Conservation (phyloP, 2,888 invertebrate genomes). For the Oscheius sp. region DNA sequence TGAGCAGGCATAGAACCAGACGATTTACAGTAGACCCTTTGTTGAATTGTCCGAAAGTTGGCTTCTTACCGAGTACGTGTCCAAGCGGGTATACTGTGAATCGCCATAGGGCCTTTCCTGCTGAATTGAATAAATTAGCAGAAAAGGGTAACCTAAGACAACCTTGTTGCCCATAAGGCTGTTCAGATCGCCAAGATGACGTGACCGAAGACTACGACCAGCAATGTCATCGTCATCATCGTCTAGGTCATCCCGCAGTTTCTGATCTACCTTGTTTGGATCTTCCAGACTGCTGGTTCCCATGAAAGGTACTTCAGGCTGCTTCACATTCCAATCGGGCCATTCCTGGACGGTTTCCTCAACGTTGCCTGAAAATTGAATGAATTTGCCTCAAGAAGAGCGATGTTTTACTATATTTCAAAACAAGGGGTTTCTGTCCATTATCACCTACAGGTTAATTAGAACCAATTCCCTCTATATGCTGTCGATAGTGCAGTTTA, state of each 20-base stretch:
- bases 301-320: too few relatives aligned
- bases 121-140: too few relatives aligned
- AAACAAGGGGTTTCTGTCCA: too few relatives aligned
- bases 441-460: not conserved
- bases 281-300: not conserved
- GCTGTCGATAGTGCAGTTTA: conserved; percentile 1
- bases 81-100: too few relatives aligned
- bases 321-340: not conserved
- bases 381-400: not conserved
- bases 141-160: too few relatives aligned
- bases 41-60: too few relatives aligned
- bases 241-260: not conserved
- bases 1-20: conserved; percentile 1
- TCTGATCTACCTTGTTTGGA: not conserved
- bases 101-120: too few relatives aligned
- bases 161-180: too few relatives aligned
- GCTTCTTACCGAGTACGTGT: too few relatives aligned
- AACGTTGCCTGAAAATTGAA: not conserved
- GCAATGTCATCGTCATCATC: not conserved
- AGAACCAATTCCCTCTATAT: not conserved
- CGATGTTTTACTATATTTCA: too few relatives aligned
- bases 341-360: conserved; percentile 16
- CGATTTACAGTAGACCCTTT: not conserved
- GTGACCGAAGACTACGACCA: too few relatives aligned
- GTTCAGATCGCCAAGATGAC: too few relatives aligned